A percentile compares a stretch with the other conserved stretches of the same genome.
Evolutionary conservation across 2,888 invertebrate genomes (phyloP).

Genomic region (Odontocolon sp.): DNA sequence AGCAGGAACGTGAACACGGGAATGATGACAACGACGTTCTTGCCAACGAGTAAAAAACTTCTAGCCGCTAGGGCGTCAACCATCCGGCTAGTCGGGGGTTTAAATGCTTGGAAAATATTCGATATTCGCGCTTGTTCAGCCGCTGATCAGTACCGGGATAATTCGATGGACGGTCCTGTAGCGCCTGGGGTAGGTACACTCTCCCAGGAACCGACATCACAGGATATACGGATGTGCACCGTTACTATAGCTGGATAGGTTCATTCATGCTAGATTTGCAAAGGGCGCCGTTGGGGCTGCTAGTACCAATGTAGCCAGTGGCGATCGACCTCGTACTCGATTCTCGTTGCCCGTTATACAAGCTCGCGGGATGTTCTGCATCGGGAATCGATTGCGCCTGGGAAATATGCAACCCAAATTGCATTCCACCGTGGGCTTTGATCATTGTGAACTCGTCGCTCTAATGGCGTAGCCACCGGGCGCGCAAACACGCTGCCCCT

Average conservation of each 20-base stretch:
- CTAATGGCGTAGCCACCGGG: conserved; percentile 61
- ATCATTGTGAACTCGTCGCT: conserved; percentile 65
- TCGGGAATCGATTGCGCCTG: conserved; percentile 70
- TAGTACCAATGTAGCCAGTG: too few relatives aligned
- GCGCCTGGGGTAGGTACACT: conserved; percentile 10
- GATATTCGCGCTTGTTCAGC: not conserved
- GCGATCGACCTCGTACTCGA: not conserved
- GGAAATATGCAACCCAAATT: conserved; percentile 77
- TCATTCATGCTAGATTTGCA: conserved; percentile 52
- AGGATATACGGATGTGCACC: not conserved
- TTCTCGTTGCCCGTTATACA: conserved; percentile 36
- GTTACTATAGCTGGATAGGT: not conserved
- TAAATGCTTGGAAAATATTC: conserved; percentile 37
- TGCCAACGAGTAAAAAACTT: conserved; percentile 2
- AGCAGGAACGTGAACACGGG: not conserved
- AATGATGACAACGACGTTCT: conserved; percentile 3
- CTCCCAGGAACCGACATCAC: not conserved
- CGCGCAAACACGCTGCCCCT: conserved; percentile 51
- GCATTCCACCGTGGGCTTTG: conserved; percentile 68
- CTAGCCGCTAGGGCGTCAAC: conserved; percentile 10
- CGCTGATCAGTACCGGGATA: conserved; percentile 20
- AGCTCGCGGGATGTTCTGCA: conserved; percentile 44
- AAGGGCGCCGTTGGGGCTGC: conserved; percentile 45
- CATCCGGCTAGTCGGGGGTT: not conserved
- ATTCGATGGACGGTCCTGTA: conserved; percentile 38